phyloP scores from a whole-genome alignment of 2,888 invertebrate genomes.

The Epistrophe grossulariae region DNA sequence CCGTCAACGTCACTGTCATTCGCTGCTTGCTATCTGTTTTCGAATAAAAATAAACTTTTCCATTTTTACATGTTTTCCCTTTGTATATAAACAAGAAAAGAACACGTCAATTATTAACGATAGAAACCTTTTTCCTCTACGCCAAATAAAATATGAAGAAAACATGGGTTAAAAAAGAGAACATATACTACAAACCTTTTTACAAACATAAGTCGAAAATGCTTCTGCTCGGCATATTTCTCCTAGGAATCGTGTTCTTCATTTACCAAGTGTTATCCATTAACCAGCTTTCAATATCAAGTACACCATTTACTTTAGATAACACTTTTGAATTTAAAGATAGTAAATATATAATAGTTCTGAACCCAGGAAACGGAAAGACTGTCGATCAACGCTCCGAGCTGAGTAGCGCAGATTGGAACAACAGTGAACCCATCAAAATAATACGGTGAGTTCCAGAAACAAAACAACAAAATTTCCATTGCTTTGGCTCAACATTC shows the following conservation, averaged over 20 bases:
- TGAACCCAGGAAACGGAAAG: conserved; percentile 61
- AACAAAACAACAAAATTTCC: background rate
- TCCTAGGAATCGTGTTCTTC: conserved; percentile 83
- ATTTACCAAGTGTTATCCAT: conserved; percentile 83
- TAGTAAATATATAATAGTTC: conserved; percentile 73
- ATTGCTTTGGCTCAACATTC: background rate
- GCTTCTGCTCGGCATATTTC: conserved; percentile 82
- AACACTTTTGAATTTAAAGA: conserved; percentile 77
- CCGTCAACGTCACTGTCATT: conserved; percentile 55
- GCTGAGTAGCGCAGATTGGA: conserved; percentile 40
- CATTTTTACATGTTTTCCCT: conserved; percentile 1
- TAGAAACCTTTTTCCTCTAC: background rate
- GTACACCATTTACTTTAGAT: conserved; percentile 80
- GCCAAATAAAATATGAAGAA: conserved; percentile 79
- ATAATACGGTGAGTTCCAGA: conserved; percentile 79
- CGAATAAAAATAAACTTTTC: conserved; percentile 10
- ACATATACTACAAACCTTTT: conserved; percentile 83
- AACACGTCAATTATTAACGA: conserved; percentile 55
- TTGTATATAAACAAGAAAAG: conserved; percentile 68
- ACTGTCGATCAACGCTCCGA: conserved; percentile 52
- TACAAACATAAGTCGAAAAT: conserved; percentile 84
- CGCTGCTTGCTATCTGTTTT: conserved; percentile 29
- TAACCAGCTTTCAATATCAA: conserved; percentile 82
- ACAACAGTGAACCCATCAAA: conserved; percentile 78
- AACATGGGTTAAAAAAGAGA: conserved; percentile 83